Conservation (phyloP, 2,113 vertebrate species). For the Calidris pygmaea region DNA sequence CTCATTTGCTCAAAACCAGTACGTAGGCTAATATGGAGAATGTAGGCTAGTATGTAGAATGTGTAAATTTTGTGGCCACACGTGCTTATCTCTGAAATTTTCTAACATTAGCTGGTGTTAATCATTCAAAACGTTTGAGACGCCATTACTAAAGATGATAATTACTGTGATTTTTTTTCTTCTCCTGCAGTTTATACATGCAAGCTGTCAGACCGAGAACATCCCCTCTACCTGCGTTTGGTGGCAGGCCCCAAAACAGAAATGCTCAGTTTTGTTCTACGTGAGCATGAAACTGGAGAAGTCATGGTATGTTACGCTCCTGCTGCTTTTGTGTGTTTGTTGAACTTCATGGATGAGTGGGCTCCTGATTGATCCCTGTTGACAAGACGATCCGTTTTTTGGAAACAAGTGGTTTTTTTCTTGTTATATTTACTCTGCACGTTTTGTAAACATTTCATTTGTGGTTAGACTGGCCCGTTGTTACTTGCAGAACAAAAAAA, state of each 20-base stretch:
- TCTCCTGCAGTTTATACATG: constrained; percentile 85
- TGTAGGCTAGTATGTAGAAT: neutral
- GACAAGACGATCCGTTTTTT: neutral
- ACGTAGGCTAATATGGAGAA: no score
- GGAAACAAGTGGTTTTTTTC: neutral
- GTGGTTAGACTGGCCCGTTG: neutral
- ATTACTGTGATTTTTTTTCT: neutral
- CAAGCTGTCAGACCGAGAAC: constrained; percentile 89
- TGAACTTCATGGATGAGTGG: neutral
- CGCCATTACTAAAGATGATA: neutral
- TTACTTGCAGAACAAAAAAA: neutral
- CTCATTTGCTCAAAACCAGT: neutral
- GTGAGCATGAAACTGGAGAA: constrained; percentile 93
- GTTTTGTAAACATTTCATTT: neutral
- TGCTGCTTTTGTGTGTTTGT: neutral
- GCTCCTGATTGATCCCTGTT: neutral
- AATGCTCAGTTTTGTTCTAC: constrained; percentile 90
- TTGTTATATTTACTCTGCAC: neutral
- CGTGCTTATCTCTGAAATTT: neutral
- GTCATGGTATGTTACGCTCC: constrained; percentile 78
- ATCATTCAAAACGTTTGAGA: neutral
- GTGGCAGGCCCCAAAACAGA: constrained; percentile 88
- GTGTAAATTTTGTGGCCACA: neutral
- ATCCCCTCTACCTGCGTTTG: constrained; percentile 90
- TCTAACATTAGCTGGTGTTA: fast-evolving